Percentiles rank a stretch among this genome's conserved stretches.
Conservation (phyloP, 2,888 invertebrate species). For the Drosophila affinis region DNA sequence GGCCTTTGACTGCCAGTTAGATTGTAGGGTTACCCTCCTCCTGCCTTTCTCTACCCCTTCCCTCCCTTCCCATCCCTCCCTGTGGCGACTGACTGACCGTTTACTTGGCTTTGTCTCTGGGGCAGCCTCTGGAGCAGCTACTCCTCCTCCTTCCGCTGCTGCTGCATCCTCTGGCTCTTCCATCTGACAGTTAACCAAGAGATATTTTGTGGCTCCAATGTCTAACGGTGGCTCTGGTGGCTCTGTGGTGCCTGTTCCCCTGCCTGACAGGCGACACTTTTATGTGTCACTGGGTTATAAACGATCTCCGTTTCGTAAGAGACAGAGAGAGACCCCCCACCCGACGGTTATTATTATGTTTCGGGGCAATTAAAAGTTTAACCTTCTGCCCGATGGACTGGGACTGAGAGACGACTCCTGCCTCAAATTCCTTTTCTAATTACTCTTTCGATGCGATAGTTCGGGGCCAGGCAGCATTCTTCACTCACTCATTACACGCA, state of each 20-base stretch:
- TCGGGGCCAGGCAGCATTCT: slow-evolving; percentile 55
- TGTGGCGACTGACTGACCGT: slow-evolving; percentile 23
- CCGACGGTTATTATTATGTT: slow-evolving; percentile 12
- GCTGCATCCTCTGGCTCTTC: slow-evolving; percentile 1
- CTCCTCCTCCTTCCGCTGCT: not conserved
- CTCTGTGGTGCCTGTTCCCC: slow-evolving; percentile 27
- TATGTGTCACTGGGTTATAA: slow-evolving; percentile 74
- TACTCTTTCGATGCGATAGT: slow-evolving; percentile 41
- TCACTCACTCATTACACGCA: slow-evolving; percentile 77
- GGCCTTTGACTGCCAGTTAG: not conserved
- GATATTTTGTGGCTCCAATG: slow-evolving; percentile 5
- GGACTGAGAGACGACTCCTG: slow-evolving; percentile 24
- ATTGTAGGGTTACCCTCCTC: not conserved
- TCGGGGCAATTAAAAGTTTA: slow-evolving; percentile 25
- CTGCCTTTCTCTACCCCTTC: not conserved
- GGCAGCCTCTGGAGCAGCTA: slow-evolving; percentile 24
- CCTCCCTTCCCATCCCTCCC: not conserved
- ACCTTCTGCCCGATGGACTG: slow-evolving; percentile 6
- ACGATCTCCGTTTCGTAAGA: slow-evolving; percentile 2
- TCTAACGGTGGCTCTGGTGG: slow-evolving; percentile 53
- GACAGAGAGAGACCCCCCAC: slow-evolving; percentile 1
- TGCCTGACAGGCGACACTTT: slow-evolving; percentile 68
- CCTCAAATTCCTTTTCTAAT: slow-evolving; percentile 64
- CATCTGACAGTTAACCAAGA: slow-evolving; percentile 2
- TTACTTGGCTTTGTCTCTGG: slow-evolving; percentile 11